These are phyloP conservation scores for Cyphomyrus plagiostoma DNA, from an alignment of 2,113 vertebrate species.

Conservation along the genomic window DNA sequence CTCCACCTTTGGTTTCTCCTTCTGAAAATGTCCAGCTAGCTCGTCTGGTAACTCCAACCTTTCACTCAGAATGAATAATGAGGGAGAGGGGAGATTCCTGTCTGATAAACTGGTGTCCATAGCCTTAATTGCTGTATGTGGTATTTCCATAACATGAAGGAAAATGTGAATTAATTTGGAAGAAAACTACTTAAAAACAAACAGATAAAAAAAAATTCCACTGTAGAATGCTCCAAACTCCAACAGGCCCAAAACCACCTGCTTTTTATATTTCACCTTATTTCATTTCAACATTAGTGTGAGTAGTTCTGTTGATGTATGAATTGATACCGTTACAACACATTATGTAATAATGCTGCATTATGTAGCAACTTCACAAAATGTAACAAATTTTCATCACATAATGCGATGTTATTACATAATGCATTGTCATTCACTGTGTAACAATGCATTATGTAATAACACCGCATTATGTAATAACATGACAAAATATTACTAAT, in stretches of 20 bases:
- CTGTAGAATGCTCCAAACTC: not conserved
- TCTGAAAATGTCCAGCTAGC: not conserved
- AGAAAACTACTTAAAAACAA: not conserved
- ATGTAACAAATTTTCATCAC: not conserved
- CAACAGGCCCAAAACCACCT: not conserved
- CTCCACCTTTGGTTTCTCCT: not conserved
- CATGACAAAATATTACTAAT: not conserved
- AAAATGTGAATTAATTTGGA: not conserved
- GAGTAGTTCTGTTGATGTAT: not conserved
- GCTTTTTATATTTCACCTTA: not conserved
- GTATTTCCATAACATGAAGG: not conserved
- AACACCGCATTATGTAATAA: not conserved
- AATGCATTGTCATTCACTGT: not conserved
- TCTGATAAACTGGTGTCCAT: not conserved
- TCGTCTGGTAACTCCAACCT: not conserved
- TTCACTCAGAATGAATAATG: not conserved
- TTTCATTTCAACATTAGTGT: not conserved
- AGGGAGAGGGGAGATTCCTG: not conserved
- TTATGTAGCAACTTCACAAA: not conserved
- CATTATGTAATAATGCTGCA: not conserved
- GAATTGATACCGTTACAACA: not conserved
- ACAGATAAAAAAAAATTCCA: not conserved
- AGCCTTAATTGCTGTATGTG: not conserved
- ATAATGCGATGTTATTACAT: not conserved
- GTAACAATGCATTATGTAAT: not conserved